phyloP scores from a whole-genome alignment of 2,797 vertebrate genomes.

The Sebastes iracundus region DNA sequence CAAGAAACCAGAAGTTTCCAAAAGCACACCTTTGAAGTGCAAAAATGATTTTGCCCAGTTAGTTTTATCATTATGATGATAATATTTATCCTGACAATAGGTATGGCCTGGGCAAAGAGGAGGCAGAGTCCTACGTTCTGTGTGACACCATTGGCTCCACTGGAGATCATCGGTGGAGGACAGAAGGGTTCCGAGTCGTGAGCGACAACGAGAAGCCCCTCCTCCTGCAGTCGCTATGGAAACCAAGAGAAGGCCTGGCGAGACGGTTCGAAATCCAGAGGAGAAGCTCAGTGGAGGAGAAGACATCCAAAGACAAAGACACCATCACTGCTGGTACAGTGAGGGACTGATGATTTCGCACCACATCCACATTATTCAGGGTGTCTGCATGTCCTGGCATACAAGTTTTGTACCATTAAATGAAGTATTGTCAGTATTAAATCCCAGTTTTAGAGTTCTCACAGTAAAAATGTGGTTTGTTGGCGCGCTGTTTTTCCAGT shows the following conservation, averaged over 20 bases:
- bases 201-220: constrained; percentile 86
- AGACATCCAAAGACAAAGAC: constrained; percentile 81
- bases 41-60: neutral
- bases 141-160: constrained; percentile 85
- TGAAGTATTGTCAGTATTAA: constrained; percentile 33
- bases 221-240: constrained; percentile 87
- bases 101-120: constrained; percentile 82
- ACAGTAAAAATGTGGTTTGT: constrained; percentile 61
- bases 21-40: neutral
- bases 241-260: constrained; percentile 85
- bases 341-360: neutral
- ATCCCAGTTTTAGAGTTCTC: constrained; percentile 49
- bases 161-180: constrained; percentile 75
- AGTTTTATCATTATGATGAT: neutral
- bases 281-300: constrained; percentile 80
- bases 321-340: constrained; percentile 86
- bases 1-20: neutral
- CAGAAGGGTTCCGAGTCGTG: constrained; percentile 82
- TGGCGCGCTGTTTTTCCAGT: constrained; percentile 51
- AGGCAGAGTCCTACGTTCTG: constrained; percentile 79
- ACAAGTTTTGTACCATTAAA: constrained; percentile 17
- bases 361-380: constrained; percentile 20
- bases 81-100: constrained; percentile 36
- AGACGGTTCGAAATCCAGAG: constrained; percentile 86
- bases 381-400: constrained; percentile 12